Conservation (phyloP, 2,797 vertebrate genomes). For the Melanogrammus aeglefinus region DNA sequence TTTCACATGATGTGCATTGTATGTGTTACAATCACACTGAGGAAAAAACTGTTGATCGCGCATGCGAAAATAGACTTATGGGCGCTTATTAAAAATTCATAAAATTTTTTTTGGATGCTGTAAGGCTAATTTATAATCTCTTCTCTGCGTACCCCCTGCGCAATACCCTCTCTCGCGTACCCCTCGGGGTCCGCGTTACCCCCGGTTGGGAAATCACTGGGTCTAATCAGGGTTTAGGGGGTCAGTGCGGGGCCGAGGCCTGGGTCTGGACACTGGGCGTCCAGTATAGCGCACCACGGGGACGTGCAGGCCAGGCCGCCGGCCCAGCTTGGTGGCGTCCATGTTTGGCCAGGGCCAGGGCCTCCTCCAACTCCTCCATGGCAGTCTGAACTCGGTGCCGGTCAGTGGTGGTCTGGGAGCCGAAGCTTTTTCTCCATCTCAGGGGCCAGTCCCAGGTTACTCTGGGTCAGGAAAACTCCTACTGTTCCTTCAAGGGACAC, state of each 20-base stretch:
- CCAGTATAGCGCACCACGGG: slow-evolving; percentile 75
- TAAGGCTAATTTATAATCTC: too few relatives aligned
- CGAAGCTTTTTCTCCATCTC: slow-evolving; percentile 71
- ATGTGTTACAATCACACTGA: too few relatives aligned
- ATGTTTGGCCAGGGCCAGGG: slow-evolving; percentile 67
- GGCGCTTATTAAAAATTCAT: too few relatives aligned
- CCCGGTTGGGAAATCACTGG: too few relatives aligned
- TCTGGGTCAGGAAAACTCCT: slow-evolving; percentile 63
- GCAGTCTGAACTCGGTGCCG: slow-evolving; percentile 63
- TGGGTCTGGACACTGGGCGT: slow-evolving; percentile 74
- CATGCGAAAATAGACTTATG: too few relatives aligned
- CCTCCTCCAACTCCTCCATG: slow-evolving; percentile 71
- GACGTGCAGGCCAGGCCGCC: slow-evolving; percentile 66
- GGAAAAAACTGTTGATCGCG: too few relatives aligned
- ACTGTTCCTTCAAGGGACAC: slow-evolving; percentile 67
- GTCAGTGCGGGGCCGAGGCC: not conserved
- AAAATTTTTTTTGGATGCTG: too few relatives aligned
- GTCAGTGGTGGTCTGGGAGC: slow-evolving; percentile 73
- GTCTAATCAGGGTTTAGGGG: not conserved
- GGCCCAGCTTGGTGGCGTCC: slow-evolving; percentile 63
- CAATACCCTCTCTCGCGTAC: too few relatives aligned
- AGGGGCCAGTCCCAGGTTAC: slow-evolving; percentile 62
- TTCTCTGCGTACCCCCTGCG: too few relatives aligned
- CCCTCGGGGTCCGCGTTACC: too few relatives aligned
- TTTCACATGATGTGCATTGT: too few relatives aligned